phyloP scores from a whole-genome alignment of 2,113 vertebrate species.

The Hippocampus guttulatus region DNA sequence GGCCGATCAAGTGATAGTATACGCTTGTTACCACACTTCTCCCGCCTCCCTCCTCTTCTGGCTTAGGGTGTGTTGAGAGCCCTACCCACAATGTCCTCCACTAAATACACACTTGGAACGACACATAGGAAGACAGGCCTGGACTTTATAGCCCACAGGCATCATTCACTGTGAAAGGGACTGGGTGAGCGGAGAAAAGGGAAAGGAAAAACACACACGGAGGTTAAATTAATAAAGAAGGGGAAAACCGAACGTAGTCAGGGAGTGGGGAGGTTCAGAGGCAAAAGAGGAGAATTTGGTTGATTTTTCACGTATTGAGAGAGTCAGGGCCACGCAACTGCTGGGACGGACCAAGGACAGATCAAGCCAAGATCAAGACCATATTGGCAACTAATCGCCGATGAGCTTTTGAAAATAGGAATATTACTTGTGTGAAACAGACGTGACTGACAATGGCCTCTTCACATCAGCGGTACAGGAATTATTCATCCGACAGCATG shows the following conservation, averaged over 20 bases:
- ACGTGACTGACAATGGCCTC: slow-evolving; percentile 56
- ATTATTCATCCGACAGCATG: slow-evolving; percentile 59
- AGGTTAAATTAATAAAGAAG: slow-evolving; percentile 18
- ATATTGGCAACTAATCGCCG: slow-evolving; percentile 4
- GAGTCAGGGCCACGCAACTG: slow-evolving; percentile 41
- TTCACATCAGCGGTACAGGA: slow-evolving; percentile 62
- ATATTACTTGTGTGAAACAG: slow-evolving; percentile 13
- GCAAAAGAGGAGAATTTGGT: slow-evolving; percentile 35
- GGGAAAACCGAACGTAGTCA: slow-evolving; percentile 40
- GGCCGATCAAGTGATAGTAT: slow-evolving; percentile 28
- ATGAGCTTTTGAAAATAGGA: slow-evolving; percentile 30
- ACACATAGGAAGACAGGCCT: slow-evolving; percentile 57
- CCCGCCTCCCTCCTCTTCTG: slow-evolving; percentile 28
- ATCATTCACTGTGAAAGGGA: slow-evolving; percentile 50
- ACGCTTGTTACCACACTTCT: slow-evolving; percentile 60
- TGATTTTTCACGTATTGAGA: slow-evolving; percentile 39
- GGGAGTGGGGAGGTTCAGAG: slow-evolving; percentile 44
- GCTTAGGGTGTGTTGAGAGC: slow-evolving; percentile 44
- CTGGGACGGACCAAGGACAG: slow-evolving; percentile 17
- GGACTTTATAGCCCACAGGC: slow-evolving; percentile 66
- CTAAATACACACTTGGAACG: slow-evolving; percentile 57
- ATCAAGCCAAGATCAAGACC: slow-evolving; percentile 13
- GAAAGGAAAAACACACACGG: slow-evolving; percentile 24
- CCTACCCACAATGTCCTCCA: slow-evolving; percentile 51
- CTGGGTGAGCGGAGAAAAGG: slow-evolving; percentile 39